Evolutionary conservation across 2,888 invertebrate genomes (phyloP).

Genomic region (Panzeria rudis): DNA sequence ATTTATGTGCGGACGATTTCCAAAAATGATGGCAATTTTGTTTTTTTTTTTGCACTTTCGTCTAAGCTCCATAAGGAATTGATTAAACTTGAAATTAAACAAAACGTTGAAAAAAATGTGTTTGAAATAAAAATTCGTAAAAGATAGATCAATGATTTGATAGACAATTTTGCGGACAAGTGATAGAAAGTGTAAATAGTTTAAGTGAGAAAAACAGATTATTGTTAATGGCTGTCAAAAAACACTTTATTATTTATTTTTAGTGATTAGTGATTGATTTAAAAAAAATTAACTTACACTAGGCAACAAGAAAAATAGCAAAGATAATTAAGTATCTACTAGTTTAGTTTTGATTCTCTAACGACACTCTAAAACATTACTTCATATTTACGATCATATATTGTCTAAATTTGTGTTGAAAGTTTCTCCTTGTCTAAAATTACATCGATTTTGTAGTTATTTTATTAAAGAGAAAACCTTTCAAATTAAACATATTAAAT

Average conservation of each 20-base stretch:
- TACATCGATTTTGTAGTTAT: too few species aligned
- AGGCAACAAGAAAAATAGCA: too few species aligned
- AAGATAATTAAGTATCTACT: too few species aligned
- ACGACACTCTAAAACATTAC: too few species aligned
- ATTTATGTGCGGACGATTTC: conserved; percentile 44
- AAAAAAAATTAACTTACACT: too few species aligned
- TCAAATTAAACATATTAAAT: too few species aligned
- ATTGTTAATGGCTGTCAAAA: conserved; percentile 34
- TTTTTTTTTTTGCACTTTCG: conserved; percentile 27
- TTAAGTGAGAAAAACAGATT: neutral
- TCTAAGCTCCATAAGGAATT: conserved; percentile 48
- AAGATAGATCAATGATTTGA: conserved; percentile 25
- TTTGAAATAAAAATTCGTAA: neutral
- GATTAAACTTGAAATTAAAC: conserved; percentile 41
- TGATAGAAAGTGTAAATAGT: conserved; percentile 28
- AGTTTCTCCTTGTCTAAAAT: too few species aligned
- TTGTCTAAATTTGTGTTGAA: too few species aligned
- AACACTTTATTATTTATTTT: neutral
- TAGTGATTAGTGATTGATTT: too few species aligned
- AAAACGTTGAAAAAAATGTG: conserved; percentile 3
- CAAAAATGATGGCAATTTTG: conserved; percentile 18
- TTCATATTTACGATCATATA: too few species aligned
- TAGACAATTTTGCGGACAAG: conserved; percentile 27
- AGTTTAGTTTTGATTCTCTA: too few species aligned
- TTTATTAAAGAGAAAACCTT: too few species aligned